Conservation (phyloP, 2,113 vertebrate genomes). For the Bettongia penicillata region DNA sequence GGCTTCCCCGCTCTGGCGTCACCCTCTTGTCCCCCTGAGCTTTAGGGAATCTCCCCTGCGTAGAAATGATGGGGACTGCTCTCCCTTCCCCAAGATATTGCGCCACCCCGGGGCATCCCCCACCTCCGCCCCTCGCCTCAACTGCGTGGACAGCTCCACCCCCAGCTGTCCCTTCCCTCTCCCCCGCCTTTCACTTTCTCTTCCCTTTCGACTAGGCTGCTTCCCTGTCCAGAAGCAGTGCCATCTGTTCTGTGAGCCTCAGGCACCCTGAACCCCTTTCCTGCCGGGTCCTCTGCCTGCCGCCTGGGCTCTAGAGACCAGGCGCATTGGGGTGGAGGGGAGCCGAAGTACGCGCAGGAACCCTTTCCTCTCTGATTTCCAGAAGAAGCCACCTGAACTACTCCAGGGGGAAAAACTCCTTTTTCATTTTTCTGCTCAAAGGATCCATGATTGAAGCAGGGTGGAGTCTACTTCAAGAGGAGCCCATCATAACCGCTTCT, state of each 20-base stretch:
- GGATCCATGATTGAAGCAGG: background rate
- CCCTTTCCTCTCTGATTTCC: background rate
- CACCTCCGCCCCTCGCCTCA: background rate
- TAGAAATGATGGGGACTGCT: background rate
- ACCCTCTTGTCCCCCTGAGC: constrained; percentile 35
- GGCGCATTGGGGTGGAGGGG: background rate
- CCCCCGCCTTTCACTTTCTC: background rate
- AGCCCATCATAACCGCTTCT: background rate
- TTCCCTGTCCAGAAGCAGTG: background rate
- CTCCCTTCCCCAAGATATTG: background rate
- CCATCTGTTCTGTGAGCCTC: background rate
- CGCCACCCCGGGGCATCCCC: constrained; percentile 63
- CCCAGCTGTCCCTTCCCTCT: background rate
- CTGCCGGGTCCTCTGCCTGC: background rate
- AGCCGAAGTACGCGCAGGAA: background rate
- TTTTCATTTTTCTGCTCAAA: background rate
- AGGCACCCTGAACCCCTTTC: background rate
- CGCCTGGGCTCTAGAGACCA: background rate
- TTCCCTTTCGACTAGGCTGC: background rate
- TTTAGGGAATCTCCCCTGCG: constrained; percentile 61
- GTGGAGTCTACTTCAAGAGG: background rate
- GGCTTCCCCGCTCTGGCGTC: background rate
- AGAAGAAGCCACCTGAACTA: background rate
- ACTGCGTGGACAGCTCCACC: background rate
- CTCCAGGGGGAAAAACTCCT: background rate